These are phyloP conservation scores for Drosophila formosana DNA, from an alignment of 2,888 invertebrate genomes.

Conservation along the genomic window DNA sequence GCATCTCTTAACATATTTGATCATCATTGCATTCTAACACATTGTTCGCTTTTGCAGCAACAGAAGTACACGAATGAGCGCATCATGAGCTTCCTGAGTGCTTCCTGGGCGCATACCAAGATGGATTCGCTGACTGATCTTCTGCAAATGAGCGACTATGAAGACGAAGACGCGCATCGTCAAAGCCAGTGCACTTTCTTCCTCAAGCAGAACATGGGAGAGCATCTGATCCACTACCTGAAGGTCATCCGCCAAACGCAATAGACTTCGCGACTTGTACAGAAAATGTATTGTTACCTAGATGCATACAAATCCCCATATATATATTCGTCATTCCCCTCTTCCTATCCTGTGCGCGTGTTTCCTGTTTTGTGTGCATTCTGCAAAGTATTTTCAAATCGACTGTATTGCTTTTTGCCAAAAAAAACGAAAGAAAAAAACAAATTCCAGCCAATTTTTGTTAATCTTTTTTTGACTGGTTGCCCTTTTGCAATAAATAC, in stretches of 20 bases:
- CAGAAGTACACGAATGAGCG: constrained; percentile 81
- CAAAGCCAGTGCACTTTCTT: constrained; percentile 79
- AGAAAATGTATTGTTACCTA: constrained; percentile 38
- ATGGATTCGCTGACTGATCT: constrained; percentile 77
- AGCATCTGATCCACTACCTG: constrained; percentile 82
- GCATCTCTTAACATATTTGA: neutral
- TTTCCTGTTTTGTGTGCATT: constrained; percentile 20
- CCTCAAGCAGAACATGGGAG: constrained; percentile 81
- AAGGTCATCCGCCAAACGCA: constrained; percentile 75
- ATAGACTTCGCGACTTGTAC: constrained; percentile 20
- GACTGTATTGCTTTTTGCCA: constrained; percentile 35
- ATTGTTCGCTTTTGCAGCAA: constrained; percentile 54
- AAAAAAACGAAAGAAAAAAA: constrained; percentile 24
- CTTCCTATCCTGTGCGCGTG: constrained; percentile 6
- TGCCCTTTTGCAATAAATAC: constrained; percentile 56
- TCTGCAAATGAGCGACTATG: constrained; percentile 61
- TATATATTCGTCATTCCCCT: constrained; percentile 14
- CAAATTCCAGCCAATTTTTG: constrained; percentile 23
- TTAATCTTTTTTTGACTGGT: constrained; percentile 34
- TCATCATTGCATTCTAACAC: neutral
- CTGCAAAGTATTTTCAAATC: constrained; percentile 33
- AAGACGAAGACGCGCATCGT: constrained; percentile 46
- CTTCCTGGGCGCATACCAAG: constrained; percentile 62
- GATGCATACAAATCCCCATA: constrained; percentile 16
- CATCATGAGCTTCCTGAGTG: constrained; percentile 81